Conservation (phyloP, 2,113 vertebrate species). For the Colinus virginianus region DNA sequence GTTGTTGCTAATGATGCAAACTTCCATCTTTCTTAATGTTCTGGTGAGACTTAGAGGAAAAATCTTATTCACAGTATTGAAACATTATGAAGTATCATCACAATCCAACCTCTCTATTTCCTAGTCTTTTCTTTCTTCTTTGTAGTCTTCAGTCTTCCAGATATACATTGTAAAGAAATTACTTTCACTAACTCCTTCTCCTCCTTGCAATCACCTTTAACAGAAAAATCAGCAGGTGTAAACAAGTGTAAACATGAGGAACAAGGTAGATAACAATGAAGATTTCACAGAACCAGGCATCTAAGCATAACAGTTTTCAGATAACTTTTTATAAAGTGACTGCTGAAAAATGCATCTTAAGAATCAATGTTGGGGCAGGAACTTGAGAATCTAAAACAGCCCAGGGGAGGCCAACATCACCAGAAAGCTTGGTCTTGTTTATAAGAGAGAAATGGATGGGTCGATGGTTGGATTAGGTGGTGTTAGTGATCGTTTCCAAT, state of each 20-base stretch:
- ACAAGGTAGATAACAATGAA: conserved; percentile 47
- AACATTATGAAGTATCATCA: not conserved
- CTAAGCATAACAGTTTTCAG: not conserved
- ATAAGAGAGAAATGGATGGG: not conserved
- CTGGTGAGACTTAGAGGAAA: not conserved
- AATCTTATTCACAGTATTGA: not conserved
- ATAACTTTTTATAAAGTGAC: conserved; percentile 1
- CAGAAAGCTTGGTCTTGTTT: not conserved
- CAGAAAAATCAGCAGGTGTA: not conserved
- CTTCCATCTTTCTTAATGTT: not conserved
- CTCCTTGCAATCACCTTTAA: conserved; percentile 36
- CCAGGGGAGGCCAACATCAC: not conserved
- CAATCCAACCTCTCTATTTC: not conserved
- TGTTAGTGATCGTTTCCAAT: no score
- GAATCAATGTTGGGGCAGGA: conserved; percentile 6
- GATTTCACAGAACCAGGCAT: not conserved
- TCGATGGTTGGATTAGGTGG: no score
- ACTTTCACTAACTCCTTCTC: conserved; percentile 56
- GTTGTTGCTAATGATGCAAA: not conserved
- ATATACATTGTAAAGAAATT: conserved; percentile 33
- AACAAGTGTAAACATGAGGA: not conserved
- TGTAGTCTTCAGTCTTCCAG: rapidly evolving
- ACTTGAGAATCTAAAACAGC: not conserved
- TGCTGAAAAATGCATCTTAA: not conserved
- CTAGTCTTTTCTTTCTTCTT: not conserved